Evolutionary conservation across 2,797 vertebrate genomes (phyloP), one percentile per base, ranked within the genome.

Genomic region (Semotilus atromaculatus): DNA sequence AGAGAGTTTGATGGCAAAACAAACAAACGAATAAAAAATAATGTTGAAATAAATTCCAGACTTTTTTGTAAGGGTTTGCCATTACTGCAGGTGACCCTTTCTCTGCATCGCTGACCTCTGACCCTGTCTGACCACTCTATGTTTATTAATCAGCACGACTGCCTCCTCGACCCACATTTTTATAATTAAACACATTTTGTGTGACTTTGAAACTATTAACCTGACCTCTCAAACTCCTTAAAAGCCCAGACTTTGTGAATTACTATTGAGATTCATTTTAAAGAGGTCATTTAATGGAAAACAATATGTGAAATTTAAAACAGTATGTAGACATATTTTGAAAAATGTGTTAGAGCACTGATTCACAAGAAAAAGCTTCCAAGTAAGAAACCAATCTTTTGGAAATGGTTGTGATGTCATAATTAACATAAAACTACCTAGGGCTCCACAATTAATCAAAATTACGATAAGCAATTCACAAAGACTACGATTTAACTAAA

Each of bases 61-160:
- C 82, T 87, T 86, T 90, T 89, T 40, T 40, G 40, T 10, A 40
- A 70, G 83, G 74, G 58, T 83, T 78, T 79, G 89, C 48, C 67
- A 89, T 91, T 90, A 82, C 88, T 78, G 68, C 68, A 48, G 29
- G 26, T 34, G 88, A 83, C 87, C 81, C 82, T 60, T 71, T 62
- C 48, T 79, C 85, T 70, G 78, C 75, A 82, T 74, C 26, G 0
- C 21, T 40, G 45, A 83, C 86, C 58, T 51, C 79, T 64, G 82
- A 82, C 82, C 64, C 87, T 79, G 26, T 90, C 86, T 60, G 76
- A 86, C 67, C 88, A 81, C 80, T 68, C 43, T 86, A 88, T 86
- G 89, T 90, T 90, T 84, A 89, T 86, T 85, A 85, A 67, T 48
- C 82, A 71, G 82, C 53, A 85, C 85, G 67, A 43, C 83, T 89